Evolutionary conservation across 2,888 invertebrate species (phyloP), one percentile per base, ranked within the genome.

Genomic region (Tineola bisselliella): DNA sequence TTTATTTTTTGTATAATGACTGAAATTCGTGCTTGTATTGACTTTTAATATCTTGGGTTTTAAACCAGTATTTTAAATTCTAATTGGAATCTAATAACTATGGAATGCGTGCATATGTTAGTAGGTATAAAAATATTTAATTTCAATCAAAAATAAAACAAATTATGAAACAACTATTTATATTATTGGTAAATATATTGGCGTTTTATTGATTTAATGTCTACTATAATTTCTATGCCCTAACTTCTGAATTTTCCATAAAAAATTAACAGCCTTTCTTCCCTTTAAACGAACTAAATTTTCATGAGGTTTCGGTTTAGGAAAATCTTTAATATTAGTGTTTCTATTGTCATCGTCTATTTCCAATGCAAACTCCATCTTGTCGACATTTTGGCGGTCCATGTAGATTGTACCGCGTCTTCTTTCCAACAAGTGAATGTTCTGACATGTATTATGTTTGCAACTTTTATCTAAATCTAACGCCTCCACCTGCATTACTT

Each of bases 381-480:
- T 44, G 17, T 61, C 56, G 4, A 61, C 10, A 31, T 58, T 61
- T 10, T 58, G 12, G n/a, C 18, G 38, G 15, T 61, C 61, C 15
- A 44, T 18, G 17, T 44, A n/a, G 8, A 61, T 18, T 3, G 43
- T 12, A 17, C 61, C 61, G 8, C 38, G 17, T 8, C 12, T 38
- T 48, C 19, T 44, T 58, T 44, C 44, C 5, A 44, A 31, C 2
- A 13, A 1, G 30, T n/a, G n/a, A n/a, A n/a, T n/a, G n/a, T n/a
- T n/a, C n/a, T n/a, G n/a, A 65, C 80, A 65, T 17, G 18, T n/a
- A 48, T 2, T 54, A 10, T 54, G 19, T 12, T 12, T n/a, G 25
- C 8, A 10, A 25, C 18, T 18, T 11, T 54, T 11, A 54, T 69
- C 63, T 0, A 73, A 61, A 38, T 72, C 64, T 3, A 76, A 66